These are phyloP conservation scores for Gopherus flavomarginatus DNA, from an alignment of 2,113 vertebrate species.

Conservation along the genomic window DNA sequence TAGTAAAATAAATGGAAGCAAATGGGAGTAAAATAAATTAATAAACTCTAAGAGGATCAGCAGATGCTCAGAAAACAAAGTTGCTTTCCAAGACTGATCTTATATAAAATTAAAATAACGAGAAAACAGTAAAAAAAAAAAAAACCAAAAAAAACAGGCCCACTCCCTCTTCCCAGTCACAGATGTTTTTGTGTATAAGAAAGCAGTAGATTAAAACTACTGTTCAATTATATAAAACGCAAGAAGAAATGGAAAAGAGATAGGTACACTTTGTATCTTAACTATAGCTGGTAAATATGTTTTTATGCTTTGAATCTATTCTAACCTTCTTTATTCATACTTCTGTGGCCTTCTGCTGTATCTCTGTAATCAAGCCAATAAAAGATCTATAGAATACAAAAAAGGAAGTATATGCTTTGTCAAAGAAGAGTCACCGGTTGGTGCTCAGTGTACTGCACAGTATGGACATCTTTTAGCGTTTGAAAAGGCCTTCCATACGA, in stretches of 20 bases:
- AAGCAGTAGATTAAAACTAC: not conserved
- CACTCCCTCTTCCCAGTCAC: not conserved
- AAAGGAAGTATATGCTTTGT: conserved; percentile 33
- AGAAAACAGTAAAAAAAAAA: not conserved
- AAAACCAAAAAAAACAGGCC: not conserved
- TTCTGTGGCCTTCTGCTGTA: conserved; percentile 48
- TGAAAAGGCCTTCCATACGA: conserved; percentile 42
- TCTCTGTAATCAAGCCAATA: conserved; percentile 54
- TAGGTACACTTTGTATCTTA: conserved; percentile 43
- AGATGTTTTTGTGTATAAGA: not conserved
- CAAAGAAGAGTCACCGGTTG: not conserved
- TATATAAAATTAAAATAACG: not conserved
- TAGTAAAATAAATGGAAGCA: not conserved
- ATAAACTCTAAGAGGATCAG: conserved; percentile 10
- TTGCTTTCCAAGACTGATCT: not conserved
- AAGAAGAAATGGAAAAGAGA: not conserved
- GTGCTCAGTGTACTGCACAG: conserved; percentile 26
- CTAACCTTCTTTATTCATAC: conserved; percentile 7
- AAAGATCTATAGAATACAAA: conserved; percentile 41
- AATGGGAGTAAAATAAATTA: not conserved
- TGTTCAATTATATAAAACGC: not conserved
- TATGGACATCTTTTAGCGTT: conserved; percentile 40
- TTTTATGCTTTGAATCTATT: conserved; percentile 21
- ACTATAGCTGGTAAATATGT: conserved; percentile 38
- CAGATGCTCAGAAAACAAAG: conserved; percentile 5